Base-by-base conservation (phyloP, 2,888 invertebrate genomes). In the Hipparchia sbordonii region DNA sequence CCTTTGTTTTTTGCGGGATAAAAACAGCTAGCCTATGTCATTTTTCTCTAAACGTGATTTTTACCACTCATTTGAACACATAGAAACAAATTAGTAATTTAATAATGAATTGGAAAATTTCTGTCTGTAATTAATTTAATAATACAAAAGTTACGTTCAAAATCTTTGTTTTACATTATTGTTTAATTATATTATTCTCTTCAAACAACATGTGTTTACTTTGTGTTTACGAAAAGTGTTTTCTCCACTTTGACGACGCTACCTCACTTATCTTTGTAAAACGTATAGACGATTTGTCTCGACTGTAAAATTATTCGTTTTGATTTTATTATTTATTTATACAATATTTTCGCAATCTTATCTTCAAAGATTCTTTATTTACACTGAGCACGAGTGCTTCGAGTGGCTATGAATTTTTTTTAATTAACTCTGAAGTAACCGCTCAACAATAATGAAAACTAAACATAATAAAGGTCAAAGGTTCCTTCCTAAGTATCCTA, bases 151-250 rank as follows among this genome's bases (percentile, higher is more conserved):
- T 39, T 45, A 8, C 10, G 61, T 61, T 61, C 13, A 63, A 8
- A n/a, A 23, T 57, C 9, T 57, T 23, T 23, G 8, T 54, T 33
- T 48, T 8, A 54, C 67, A 59, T 59, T 67, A 67, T 67, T 48
- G 57, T 45, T 45, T 45, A 56, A 66, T 23, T 23, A 23, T 23
- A 33, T 59, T 59, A 59, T 59, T 62, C 46, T 67, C 63, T n/a
- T 46, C 46, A 59, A 54, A 56, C 56, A 70, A 57, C 46, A 39
- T 60, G 39, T 59, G 59, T 72, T 70, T 69, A 66, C 60, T 72
- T 66, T 54, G 52, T 56, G 23, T 23, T 23, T 61, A 70, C 69
- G 52, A 72, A 72, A 72, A 62, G 4, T 70, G 65, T 59, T 60
- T 63, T 70, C n/a, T 60, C 52, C 33, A 46, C 52, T 45, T 8